These are phyloP conservation scores for Isoperla grammatica DNA, from an alignment of 2,888 invertebrate species.

Conservation along the genomic window DNA sequence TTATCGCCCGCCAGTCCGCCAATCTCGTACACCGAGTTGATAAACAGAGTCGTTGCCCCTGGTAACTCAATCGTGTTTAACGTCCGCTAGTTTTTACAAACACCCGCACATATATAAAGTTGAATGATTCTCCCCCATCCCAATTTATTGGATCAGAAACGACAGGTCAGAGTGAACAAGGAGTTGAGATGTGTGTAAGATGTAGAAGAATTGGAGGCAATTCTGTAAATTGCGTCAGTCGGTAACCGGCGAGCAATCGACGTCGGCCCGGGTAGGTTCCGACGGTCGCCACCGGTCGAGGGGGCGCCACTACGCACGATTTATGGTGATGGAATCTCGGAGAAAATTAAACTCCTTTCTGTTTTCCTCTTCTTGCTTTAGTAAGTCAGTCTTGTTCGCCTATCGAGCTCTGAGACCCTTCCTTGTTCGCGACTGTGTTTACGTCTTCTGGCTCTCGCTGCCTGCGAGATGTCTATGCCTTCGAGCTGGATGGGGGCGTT, in stretches of 20 bases:
- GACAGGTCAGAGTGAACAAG: constrained; percentile 9
- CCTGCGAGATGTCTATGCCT: no score
- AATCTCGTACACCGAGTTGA: no score
- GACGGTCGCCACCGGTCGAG: background rate
- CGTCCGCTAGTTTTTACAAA: no score
- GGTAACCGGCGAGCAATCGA: constrained; percentile 14
- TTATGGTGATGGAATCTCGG: constrained; percentile 31
- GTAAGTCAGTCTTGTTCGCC: no score
- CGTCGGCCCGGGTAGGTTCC: background rate
- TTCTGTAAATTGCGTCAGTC: constrained; percentile 17
- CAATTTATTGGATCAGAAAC: background rate
- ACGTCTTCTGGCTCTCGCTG: no score
- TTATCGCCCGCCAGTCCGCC: no score
- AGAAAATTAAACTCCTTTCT: constrained; percentile 29
- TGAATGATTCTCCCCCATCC: background rate
- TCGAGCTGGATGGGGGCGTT: no score
- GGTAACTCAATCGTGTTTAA: no score
- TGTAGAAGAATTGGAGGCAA: constrained; percentile 19
- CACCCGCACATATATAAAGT: no score
- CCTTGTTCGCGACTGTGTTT: no score
- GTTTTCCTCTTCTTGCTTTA: background rate
- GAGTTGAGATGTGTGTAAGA: constrained; percentile 6
- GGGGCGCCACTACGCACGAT: constrained; percentile 20
- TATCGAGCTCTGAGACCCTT: no score
- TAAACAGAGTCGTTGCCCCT: no score